Evolutionary conservation across 2,113 vertebrate species (phyloP).

Genomic region (Brienomyrus longianalis): DNA sequence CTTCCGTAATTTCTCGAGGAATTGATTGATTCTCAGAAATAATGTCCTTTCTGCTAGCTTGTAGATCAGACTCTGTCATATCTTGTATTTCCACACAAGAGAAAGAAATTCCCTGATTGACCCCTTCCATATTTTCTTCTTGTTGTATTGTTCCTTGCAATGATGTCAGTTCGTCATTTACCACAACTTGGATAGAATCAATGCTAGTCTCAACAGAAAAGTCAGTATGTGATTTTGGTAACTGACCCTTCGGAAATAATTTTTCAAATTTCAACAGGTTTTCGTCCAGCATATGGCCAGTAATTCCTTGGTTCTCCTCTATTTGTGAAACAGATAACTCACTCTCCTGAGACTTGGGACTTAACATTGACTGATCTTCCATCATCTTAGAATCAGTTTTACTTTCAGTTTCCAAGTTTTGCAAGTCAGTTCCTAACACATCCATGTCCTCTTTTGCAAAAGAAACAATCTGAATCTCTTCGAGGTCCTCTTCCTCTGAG

Average conservation of each 20-base stretch:
- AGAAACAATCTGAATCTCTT: background rate
- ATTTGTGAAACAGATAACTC: background rate
- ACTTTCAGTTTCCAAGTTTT: background rate
- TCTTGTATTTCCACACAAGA: background rate
- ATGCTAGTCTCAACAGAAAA: background rate
- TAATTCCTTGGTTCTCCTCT: background rate
- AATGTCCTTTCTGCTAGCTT: background rate
- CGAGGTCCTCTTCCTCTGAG: background rate
- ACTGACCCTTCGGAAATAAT: background rate
- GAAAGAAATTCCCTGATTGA: background rate
- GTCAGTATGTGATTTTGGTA: background rate
- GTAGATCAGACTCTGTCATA: background rate
- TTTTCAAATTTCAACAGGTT: background rate
- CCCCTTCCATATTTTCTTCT: background rate
- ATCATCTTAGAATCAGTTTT: background rate
- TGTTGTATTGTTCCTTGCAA: background rate
- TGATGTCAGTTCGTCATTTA: background rate
- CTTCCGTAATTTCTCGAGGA: background rate
- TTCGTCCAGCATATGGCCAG: background rate
- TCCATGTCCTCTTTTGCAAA: background rate
- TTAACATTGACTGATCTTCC: background rate
- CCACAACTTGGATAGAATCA: background rate
- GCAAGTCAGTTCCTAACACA: background rate
- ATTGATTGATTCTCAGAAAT: background rate
- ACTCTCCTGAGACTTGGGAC: background rate